Evolutionary conservation across 2,888 invertebrate species (phyloP).

Genomic region (Melipona beecheii): DNA sequence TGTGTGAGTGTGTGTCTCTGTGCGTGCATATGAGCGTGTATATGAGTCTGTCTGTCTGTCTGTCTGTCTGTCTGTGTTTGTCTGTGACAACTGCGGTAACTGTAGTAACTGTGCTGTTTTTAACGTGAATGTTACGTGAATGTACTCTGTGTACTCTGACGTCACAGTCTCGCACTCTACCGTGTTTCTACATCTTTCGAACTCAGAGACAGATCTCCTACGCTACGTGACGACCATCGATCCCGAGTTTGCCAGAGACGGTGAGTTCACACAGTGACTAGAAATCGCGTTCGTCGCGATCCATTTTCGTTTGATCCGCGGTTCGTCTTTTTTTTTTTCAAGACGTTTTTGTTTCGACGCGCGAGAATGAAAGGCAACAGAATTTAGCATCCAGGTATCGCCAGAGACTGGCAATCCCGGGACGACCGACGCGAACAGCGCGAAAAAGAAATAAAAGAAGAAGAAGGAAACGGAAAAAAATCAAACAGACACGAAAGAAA

Average conservation of each 20-base stretch:
- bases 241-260: slow-evolving; percentile 24
- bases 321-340: not conserved
- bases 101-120: not conserved
- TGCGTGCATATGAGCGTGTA: too few species aligned
- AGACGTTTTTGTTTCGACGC: too few species aligned
- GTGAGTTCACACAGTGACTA: not conserved
- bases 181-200: slow-evolving; percentile 3
- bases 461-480: not conserved
- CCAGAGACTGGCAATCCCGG: slow-evolving; percentile 27
- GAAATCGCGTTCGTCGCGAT: not conserved
- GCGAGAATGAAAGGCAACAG: not conserved
- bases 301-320: not conserved
- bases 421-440: slow-evolving; percentile 22
- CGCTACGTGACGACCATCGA: not conserved
- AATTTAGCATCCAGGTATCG: slow-evolving; percentile 13
- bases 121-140: not conserved
- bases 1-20: not conserved
- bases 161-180: not conserved
- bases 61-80: too few species aligned
- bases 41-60: not conserved
- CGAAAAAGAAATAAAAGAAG: not conserved
- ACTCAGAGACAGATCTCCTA: slow-evolving; percentile 23
- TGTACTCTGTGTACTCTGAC: not conserved
- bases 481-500: too few species aligned
- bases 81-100: too few species aligned